Evolutionary conservation across 1,140 invertebrate genomes (phyloP).

Genomic region (Bombyx mandarina): DNA sequence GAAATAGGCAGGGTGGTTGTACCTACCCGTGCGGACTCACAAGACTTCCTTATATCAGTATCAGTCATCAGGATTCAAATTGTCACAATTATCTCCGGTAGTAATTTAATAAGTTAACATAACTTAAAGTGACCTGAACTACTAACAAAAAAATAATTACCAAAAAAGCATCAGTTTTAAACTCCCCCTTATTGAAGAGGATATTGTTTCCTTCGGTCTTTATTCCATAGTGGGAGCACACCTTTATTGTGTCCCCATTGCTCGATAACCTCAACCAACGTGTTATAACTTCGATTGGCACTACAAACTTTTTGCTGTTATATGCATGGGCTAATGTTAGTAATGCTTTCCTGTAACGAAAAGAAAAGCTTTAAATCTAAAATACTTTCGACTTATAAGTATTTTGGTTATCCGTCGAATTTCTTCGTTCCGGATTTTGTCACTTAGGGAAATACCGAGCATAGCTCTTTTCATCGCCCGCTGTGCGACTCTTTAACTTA

Average conservation of each 20-base stretch:
- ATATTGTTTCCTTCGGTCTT: constrained; percentile 20
- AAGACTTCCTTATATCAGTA: not conserved
- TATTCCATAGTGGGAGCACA: constrained; percentile 43
- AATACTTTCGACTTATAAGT: too few relatives aligned
- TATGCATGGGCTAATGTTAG: constrained; percentile 71
- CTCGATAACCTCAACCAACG: constrained; percentile 39
- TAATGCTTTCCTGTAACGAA: constrained; percentile 60
- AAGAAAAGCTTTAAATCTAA: too few relatives aligned
- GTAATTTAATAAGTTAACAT: not conserved
- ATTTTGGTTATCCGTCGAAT: too few relatives aligned
- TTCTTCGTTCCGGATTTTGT: too few relatives aligned
- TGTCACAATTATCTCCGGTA: too few relatives aligned
- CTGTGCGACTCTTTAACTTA: too few relatives aligned
- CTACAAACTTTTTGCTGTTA: constrained; percentile 67
- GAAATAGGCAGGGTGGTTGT: too few relatives aligned
- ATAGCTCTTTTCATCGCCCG: too few relatives aligned
- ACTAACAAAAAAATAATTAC: constrained; percentile 8
- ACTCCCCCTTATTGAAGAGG: constrained; percentile 36
- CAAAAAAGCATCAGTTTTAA: constrained; percentile 23
- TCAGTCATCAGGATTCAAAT: too few relatives aligned
- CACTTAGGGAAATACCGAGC: too few relatives aligned
- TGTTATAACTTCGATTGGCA: constrained; percentile 47
- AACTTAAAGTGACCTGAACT: not conserved
- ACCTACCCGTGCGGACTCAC: too few relatives aligned
- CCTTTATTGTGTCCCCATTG: constrained; percentile 19